Evolutionary conservation across 1,140 invertebrate species (phyloP).

Genomic region (Pseudomyrmex flavicornis): DNA sequence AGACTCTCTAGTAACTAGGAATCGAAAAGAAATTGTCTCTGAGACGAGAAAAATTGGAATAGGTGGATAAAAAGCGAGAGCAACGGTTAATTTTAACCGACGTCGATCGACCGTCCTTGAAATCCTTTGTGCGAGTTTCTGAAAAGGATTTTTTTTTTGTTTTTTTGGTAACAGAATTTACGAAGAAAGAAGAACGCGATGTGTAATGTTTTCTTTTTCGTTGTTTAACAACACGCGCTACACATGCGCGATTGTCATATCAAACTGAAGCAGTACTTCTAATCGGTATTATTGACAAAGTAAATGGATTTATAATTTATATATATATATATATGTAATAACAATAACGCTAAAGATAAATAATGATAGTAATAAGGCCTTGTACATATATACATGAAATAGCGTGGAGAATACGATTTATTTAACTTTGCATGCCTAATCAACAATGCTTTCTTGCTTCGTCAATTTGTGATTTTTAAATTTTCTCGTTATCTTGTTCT

Average conservation of each 20-base stretch:
- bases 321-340: conserved; percentile 11
- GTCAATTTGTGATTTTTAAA: conserved; percentile 7
- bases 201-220: conserved; percentile 1
- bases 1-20: not conserved
- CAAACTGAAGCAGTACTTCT: conserved; percentile 44
- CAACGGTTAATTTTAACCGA: conserved; percentile 14
- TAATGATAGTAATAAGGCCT: conserved; percentile 48
- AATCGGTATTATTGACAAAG: conserved; percentile 17
- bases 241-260: conserved; percentile 47
- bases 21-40: not conserved
- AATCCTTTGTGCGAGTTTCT: conserved; percentile 11
- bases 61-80: conserved; percentile 5
- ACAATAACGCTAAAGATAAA: conserved; percentile 42
- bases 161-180: conserved; percentile 1
- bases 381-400: conserved; percentile 8
- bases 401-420: conserved; percentile 41
- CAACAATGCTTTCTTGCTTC: not conserved
- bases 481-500: conserved; percentile 21
- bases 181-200: not conserved
- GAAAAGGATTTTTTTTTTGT: not conserved
- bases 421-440: conserved; percentile 31
- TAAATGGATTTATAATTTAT: conserved; percentile 46
- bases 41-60: not conserved
- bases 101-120: conserved; percentile 43
- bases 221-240: conserved; percentile 19